Conservation (phyloP, 2,888 invertebrate species). For the Druceiella hillmani region DNA sequence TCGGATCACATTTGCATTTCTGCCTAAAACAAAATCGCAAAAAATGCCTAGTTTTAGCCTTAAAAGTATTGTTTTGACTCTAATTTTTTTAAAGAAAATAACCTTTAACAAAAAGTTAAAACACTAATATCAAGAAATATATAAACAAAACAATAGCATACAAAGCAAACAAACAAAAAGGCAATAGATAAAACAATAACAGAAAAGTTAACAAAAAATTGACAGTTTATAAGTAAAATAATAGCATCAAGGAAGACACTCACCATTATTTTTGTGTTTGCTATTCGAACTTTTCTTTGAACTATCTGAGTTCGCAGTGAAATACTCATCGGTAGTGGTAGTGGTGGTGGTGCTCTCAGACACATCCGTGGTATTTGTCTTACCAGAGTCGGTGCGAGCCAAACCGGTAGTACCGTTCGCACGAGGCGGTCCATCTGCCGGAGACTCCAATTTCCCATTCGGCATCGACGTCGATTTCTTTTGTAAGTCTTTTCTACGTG, state of each 20-base stretch:
- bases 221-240: too few relatives aligned
- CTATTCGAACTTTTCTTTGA: constrained; percentile 56
- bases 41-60: too few relatives aligned
- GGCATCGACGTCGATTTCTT: constrained; percentile 39
- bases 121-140: too few relatives aligned
- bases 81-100: too few relatives aligned
- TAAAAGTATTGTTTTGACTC: too few relatives aligned
- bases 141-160: too few relatives aligned
- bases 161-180: too few relatives aligned
- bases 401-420: constrained; percentile 43
- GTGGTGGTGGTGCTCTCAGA: constrained; percentile 83
- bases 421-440: constrained; percentile 35
- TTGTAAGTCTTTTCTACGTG: constrained; percentile 45
- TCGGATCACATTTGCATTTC: too few relatives aligned
- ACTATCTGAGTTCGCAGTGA: constrained; percentile 77
- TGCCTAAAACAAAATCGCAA: too few relatives aligned
- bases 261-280: constrained; percentile 43
- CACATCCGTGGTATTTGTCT: constrained; percentile 67
- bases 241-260: constrained; percentile 24
- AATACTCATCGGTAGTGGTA: constrained; percentile 79
- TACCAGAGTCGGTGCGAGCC: constrained; percentile 67
- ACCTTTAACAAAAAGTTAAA: too few relatives aligned
- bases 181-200: too few relatives aligned
- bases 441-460: constrained; percentile 38
- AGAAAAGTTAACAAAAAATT: too few relatives aligned